Evolutionary conservation across 1,140 invertebrate genomes (phyloP).

Genomic region (Apis florea): DNA sequence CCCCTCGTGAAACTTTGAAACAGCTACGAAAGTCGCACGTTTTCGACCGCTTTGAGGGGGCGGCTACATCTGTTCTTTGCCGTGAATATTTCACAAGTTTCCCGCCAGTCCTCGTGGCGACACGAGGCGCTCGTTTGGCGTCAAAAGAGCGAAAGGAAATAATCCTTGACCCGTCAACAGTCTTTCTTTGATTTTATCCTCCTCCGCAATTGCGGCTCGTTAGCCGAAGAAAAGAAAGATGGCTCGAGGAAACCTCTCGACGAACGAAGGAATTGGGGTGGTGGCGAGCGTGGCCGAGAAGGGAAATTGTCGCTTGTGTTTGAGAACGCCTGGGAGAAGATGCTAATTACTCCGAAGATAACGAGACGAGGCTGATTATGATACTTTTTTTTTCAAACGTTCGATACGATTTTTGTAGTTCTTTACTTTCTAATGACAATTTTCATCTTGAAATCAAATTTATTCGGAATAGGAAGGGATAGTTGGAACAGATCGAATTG

Average conservation of each 20-base stretch:
- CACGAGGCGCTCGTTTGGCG: slow-evolving; percentile 22
- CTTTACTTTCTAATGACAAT: too few species aligned
- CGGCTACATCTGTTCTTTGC: slow-evolving; percentile 22
- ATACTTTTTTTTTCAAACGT: background rate
- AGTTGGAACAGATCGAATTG: too few species aligned
- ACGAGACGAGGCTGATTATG: background rate
- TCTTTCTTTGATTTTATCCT: background rate
- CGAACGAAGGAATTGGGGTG: background rate
- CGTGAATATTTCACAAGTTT: slow-evolving; percentile 52
- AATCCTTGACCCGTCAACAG: background rate
- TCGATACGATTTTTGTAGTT: background rate
- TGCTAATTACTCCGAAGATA: background rate
- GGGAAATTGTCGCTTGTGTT: background rate
- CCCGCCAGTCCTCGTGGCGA: slow-evolving; percentile 6
- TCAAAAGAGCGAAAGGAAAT: slow-evolving; percentile 34
- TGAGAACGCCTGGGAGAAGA: background rate
- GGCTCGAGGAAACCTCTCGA: background rate
- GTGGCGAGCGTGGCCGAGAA: background rate
- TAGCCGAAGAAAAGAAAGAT: background rate
- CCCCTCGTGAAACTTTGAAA: background rate
- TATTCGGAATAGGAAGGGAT: too few species aligned
- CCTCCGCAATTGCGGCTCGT: background rate
- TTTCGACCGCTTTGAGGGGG: slow-evolving; percentile 20
- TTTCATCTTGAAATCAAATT: too few species aligned
- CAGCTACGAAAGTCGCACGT: background rate